Base-by-base conservation (phyloP, 2,888 invertebrate genomes). In the Alentia gelatinosa region DNA sequence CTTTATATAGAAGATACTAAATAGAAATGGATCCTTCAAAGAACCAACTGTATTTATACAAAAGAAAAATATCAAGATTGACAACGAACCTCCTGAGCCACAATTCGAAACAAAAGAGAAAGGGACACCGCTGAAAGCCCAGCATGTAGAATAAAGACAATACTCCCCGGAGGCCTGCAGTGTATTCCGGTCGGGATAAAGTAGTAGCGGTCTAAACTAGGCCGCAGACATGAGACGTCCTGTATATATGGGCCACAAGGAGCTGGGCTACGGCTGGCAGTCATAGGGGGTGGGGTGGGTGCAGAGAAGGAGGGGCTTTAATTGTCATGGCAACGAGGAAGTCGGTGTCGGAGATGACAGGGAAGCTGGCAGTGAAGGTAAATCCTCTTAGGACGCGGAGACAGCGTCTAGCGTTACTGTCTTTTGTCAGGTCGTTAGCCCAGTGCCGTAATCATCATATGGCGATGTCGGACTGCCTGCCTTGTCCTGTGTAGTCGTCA, bases 171-270 rank as follows among this genome's bases (percentile, higher is more conserved):
- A 56, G 19, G n/a, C 56, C 56, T 56, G n/a, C 56, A 56, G 19
- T 19, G 0, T 15, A 68, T 3, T 19, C 15, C 33, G 12, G 15
- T 30, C 68, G 5, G 5, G 68, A 5, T 26, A 68, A 30, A 30
- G 68, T 26, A 68, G 68, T 30, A 30, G 26, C 33, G 23, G n/a
- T 1, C 83, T 30, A 37, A 83, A 83, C 83, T 83, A 83, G 83
- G 83, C 40, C 83, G 83, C 1, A 23, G 83, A 83, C 83, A 7
- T 37, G 83, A 83, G 35, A n/a, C n/a, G 37, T 75, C 23, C 56
- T n/a, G 56, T 30, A 30, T 83, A 83, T 83, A 83, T 83, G 37
- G 83, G 89, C 74, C 86, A 90, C 74, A 90, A 39, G 50, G 89
- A 30, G 68, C 35, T 39, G 90, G 50, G 83, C 68, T 35, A 90